Conservation (phyloP, 2,113 vertebrate genomes). For the Campylomormyrus tamandua region DNA sequence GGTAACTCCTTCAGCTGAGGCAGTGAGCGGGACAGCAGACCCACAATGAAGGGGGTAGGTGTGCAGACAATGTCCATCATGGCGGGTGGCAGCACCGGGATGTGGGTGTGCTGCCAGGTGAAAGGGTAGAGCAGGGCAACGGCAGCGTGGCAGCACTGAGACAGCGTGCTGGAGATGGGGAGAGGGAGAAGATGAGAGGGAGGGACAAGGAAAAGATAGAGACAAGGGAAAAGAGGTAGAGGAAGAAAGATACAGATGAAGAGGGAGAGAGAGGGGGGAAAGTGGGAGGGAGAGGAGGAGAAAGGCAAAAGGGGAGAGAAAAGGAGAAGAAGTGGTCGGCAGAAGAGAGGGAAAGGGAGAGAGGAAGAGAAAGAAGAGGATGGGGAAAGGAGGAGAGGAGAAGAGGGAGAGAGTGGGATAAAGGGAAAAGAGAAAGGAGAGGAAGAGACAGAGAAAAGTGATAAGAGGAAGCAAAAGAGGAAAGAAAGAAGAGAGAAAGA, state of each 20-base stretch:
- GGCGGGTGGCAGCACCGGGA: conserved; percentile 76
- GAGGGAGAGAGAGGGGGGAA: background rate
- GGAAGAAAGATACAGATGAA: background rate
- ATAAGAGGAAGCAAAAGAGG: background rate
- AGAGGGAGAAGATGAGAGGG: background rate
- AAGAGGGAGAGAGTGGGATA: background rate
- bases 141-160: conserved; percentile 81
- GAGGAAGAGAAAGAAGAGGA: background rate
- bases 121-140: conserved; percentile 84
- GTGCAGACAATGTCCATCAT: conserved; percentile 97
- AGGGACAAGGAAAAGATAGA: background rate
- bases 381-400: background rate
- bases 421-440: background rate
- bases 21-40: conserved; percentile 81
- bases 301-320: background rate
- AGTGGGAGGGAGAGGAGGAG: background rate
- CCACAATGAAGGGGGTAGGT: conserved; percentile 85
- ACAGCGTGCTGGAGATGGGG: conserved; percentile 65
- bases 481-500: background rate
- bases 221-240: background rate
- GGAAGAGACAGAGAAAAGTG: background rate
- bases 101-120: conserved; percentile 82
- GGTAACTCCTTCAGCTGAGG: conserved; percentile 77
- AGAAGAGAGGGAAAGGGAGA: background rate
- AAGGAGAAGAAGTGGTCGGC: background rate